Evolutionary conservation across 2,797 vertebrate species (phyloP), one percentile per base, ranked within the genome.

Genomic region (Artibeus lituratus): DNA sequence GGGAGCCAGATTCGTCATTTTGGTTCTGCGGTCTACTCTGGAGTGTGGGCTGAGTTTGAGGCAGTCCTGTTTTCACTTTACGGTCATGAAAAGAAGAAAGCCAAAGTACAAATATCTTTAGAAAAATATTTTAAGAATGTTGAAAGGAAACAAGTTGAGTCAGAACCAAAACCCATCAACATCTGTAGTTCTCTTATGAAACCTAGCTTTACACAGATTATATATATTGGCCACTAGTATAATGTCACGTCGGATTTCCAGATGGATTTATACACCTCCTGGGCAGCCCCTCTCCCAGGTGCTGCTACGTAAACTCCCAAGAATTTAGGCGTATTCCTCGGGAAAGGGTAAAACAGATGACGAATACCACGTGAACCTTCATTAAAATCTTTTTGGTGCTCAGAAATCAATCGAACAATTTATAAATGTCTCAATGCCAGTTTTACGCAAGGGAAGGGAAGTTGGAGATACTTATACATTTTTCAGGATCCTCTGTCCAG

Each of bases 81-180:
- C 1, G 26, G 37, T 78, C 86, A 87, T 5, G 39, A 87, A 84
- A 94, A 89, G 85, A 92, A 94, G 51, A 93, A 82, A 88, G 73
- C 15, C 59, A 73, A 95, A 89, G 91, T 84, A 69, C 59, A 92
- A 69, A 39, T 59, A 83, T 42, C n/a, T 70, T 39, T 73, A 80
- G 87, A 86, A 78, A 88, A 70, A 59, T 59, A 91, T 92, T 90
- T 96, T 76, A 89, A 92, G 88, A 65, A 70, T 76, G 87, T 22
- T 91, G 82, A 96, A 95, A 94, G 65, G 62, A 92, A 92, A 76
- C 26, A 76, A 87, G 70, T 92, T 35, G 88, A 94, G 69, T 86
- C 82, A 87, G 77, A 96, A 92, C 32, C 57, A 53, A 85, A 88
- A 10, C 44, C 53, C 10, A 29, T 24, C 59, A 26, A 47, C 44